Base-by-base conservation (phyloP, 2,888 invertebrate genomes). In the Nudaria mundana region DNA sequence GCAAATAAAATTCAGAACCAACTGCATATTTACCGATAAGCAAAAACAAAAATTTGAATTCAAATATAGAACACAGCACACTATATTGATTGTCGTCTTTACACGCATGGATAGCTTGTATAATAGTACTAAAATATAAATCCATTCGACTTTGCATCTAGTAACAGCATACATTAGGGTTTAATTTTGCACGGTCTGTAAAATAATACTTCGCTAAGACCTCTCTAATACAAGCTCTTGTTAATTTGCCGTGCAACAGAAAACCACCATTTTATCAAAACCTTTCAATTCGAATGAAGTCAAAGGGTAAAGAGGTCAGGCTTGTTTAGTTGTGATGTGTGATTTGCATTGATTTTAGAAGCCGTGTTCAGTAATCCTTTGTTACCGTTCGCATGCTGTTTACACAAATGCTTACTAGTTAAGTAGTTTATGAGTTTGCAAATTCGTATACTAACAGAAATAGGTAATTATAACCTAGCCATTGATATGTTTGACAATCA, bases 381-480 rank as follows among this genome's bases (percentile, higher is more conserved):
- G 82, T 84, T 80, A 71, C 71, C 62, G 71, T 73, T 58, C 66
- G 76, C 67, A 71, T 75, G 73, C 74, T 83, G 84, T 82, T 85
- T 82, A 86, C 83, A 84, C 82, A 82, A 80, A 77, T 81, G 81
- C 81, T 86, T 86, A 85, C 75, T 57, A 79, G 71, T 74, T 86
- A 86, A 87, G 84, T 66, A 81, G 78, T 81, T 83, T 80, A 79
- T 56, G 61, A 67, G 67, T 74, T 65, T 69, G 71, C 48, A 36
- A 35, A n/a, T n/a, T n/a, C n/a, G n/a, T n/a, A 26, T 42, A 30
- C 13, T 20, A 2, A 26, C 26, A 40, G 38, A 44, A 43, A 22
- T 15, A 54, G 41, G 28, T 22, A 54, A n/a, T n/a, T n/a, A n/a
- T n/a, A n/a, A n/a, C n/a, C n/a, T n/a, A n/a, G n/a, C n/a, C n/a